These are phyloP conservation scores for Brassicogethes aeneus DNA, from an alignment of 2,888 invertebrate genomes.

Conservation along the genomic window DNA sequence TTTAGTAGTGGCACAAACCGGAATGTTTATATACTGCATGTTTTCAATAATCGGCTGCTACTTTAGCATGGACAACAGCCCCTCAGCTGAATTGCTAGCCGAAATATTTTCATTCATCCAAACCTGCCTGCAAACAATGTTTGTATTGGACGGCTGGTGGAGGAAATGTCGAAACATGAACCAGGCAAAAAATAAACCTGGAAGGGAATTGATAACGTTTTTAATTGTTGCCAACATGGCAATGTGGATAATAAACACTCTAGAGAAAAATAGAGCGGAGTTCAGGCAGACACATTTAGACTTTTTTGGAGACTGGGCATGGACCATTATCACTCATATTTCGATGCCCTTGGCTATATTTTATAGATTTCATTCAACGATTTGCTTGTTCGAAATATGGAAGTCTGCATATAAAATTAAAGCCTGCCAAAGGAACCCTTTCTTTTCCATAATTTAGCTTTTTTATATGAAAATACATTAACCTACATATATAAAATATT, in stretches of 20 bases:
- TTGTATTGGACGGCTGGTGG: slow-evolving; percentile 83
- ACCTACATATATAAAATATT: no score
- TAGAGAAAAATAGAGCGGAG: slow-evolving; percentile 85
- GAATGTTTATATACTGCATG: slow-evolving; percentile 88
- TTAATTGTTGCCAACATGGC: slow-evolving; percentile 82
- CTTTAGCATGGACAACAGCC: slow-evolving; percentile 68
- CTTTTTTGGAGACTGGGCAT: slow-evolving; percentile 90
- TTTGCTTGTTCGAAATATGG: slow-evolving; percentile 94
- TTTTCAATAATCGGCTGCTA: slow-evolving; percentile 92
- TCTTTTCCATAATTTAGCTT: no score
- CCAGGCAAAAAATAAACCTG: slow-evolving; percentile 80
- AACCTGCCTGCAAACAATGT: slow-evolving; percentile 83
- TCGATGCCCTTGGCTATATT: slow-evolving; percentile 90
- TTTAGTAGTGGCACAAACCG: slow-evolving; percentile 86
- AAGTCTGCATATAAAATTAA: slow-evolving; percentile 91
- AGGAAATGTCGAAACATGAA: slow-evolving; percentile 73
- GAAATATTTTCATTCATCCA: slow-evolving; percentile 80
- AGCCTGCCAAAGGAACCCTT: slow-evolving; percentile 71
- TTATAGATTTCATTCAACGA: slow-evolving; percentile 91
- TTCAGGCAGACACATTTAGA: slow-evolving; percentile 86
- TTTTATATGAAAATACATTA: no score
- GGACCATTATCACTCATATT: slow-evolving; percentile 92
- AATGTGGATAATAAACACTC: slow-evolving; percentile 90
- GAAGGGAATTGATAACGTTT: slow-evolving; percentile 88
- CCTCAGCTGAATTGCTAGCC: slow-evolving; percentile 72